Percentiles rank a stretch among this genome's conserved stretches.
Conservation (phyloP, 2,888 invertebrate species). For the Chorisops tibialis region DNA sequence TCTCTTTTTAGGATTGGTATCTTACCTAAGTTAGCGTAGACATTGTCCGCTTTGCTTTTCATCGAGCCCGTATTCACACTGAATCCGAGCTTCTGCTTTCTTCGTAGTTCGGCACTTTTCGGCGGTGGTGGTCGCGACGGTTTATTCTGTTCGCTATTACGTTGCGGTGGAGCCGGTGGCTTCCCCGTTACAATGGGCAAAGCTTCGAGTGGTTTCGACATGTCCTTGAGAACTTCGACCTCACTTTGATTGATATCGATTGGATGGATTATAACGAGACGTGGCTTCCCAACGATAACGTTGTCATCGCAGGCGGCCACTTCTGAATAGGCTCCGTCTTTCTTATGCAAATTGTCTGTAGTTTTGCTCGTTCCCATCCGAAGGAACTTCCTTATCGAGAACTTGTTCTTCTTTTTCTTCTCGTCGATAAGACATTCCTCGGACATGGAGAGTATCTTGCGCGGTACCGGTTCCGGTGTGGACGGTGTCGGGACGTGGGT, state of each 20-base stretch:
- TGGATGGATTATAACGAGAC: conserved; percentile 84
- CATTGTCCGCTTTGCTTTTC: conserved; percentile 57
- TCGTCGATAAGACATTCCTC: conserved; percentile 66
- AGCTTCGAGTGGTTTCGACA: conserved; percentile 44
- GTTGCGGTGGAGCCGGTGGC: conserved; percentile 77
- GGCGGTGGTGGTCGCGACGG: conserved; percentile 73
- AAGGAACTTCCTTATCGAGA: conserved; percentile 79
- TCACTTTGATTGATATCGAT: conserved; percentile 77
- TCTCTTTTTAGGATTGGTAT: conserved; percentile 34
- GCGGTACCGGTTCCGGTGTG: conserved; percentile 65
- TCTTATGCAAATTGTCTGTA: conserved; percentile 51
- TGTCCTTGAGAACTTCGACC: conserved; percentile 69
- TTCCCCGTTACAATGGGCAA: conserved; percentile 53
- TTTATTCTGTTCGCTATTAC: conserved; percentile 56
- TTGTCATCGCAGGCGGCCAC: conserved; percentile 49
- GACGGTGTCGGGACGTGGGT: conserved; percentile 43
- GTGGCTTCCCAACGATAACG: conserved; percentile 57
- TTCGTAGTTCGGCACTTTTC: conserved; percentile 62
- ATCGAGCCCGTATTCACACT: conserved; percentile 44
- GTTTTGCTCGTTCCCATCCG: conserved; percentile 75
- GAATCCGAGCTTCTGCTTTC: conserved; percentile 56
- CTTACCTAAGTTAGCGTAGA: conserved; percentile 79
- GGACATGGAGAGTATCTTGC: conserved; percentile 69
- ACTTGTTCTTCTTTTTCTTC: conserved; percentile 68
- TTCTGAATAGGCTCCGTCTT: conserved; percentile 52